phyloP scores from a whole-genome alignment of 2,888 invertebrate species.

The Luperina nickerlii region DNA sequence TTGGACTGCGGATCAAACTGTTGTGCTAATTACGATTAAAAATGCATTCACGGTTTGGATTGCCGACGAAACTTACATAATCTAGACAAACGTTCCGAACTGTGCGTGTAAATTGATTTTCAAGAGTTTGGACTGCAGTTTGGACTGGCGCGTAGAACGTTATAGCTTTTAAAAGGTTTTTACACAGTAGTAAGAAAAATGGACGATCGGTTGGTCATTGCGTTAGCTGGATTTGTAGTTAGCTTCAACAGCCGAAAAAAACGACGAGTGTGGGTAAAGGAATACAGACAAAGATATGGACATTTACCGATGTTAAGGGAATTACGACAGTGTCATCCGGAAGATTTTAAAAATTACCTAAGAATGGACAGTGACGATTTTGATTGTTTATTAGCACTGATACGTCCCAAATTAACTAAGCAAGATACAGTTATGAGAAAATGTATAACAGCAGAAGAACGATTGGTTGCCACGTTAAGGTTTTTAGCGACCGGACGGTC shows the following conservation, averaged over 20 bases:
- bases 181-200: no score
- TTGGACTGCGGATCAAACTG: no score
- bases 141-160: background rate
- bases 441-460: slow-evolving; percentile 40
- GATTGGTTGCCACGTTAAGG: slow-evolving; percentile 42
- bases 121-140: background rate
- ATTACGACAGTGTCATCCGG: slow-evolving; percentile 41
- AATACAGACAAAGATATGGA: no score
- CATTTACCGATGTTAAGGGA: slow-evolving; percentile 41
- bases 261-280: no score
- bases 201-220: no score
- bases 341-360: slow-evolving; percentile 50
- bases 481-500: slow-evolving; percentile 39
- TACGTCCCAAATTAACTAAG: slow-evolving; percentile 37
- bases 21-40: no score
- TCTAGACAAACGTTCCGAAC: slow-evolving; percentile 7
- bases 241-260: no score
- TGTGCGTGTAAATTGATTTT: slow-evolving; percentile 18
- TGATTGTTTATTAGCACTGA: slow-evolving; percentile 39
- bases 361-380: slow-evolving; percentile 48
- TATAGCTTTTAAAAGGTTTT: no score
- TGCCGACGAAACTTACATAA: background rate
- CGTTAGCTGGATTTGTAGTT: no score
- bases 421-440: slow-evolving; percentile 48
- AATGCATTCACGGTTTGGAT: no score